Conservation (phyloP, 2,113 vertebrate species). For the Lathamus discolor region DNA sequence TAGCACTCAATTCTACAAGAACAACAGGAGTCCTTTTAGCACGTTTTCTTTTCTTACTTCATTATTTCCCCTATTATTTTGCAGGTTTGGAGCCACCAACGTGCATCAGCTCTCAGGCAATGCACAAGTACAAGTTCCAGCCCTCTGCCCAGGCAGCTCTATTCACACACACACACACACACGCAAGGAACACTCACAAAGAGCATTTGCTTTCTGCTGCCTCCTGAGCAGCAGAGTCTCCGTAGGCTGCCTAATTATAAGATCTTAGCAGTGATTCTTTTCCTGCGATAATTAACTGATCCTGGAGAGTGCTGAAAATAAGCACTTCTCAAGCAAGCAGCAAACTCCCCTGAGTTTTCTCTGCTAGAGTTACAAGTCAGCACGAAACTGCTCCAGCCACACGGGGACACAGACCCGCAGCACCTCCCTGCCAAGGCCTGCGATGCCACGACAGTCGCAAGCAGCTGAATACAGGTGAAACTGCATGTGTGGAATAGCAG, state of each 20-base stretch:
- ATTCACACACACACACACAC: not conserved
- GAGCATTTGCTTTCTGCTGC: not conserved
- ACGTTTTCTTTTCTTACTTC: not conserved
- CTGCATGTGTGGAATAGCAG: accelerated
- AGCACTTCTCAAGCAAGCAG: slow-evolving; percentile 28
- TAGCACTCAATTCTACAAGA: not conserved
- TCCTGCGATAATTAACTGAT: slow-evolving; percentile 46
- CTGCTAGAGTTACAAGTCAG: slow-evolving; percentile 11
- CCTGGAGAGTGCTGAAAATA: slow-evolving; percentile 43
- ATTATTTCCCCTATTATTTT: not conserved
- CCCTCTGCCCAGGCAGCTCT: not conserved
- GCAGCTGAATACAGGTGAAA: not conserved
- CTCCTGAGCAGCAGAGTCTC: not conserved
- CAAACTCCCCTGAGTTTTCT: slow-evolving; percentile 36
- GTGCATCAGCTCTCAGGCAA: not conserved
- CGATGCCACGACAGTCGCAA: not conserved
- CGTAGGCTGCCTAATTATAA: slow-evolving; percentile 39
- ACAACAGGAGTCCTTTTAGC: not conserved
- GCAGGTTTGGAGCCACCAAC: not conserved
- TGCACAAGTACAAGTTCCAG: not conserved
- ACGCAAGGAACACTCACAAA: not conserved
- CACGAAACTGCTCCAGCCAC: not conserved
- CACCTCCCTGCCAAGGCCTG: not conserved
- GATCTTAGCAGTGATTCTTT: slow-evolving; percentile 11
- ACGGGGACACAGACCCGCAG: not conserved